Base-by-base conservation (phyloP, 2,113 vertebrate species). In the Formicarius rufipectus region DNA sequence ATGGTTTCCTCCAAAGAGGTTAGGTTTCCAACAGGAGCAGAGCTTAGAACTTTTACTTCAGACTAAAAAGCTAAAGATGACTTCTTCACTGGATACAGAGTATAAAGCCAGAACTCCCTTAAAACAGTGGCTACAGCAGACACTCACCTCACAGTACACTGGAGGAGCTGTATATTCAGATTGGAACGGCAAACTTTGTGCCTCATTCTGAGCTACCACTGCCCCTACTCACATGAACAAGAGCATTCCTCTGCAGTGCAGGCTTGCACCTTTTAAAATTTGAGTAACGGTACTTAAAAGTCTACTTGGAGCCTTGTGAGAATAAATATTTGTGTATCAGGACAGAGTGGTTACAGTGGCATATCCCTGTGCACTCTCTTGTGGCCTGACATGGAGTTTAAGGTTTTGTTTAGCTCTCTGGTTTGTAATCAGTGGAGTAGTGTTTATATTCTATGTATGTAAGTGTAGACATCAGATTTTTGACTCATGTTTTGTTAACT, bases 241-340 rank as follows among this genome's bases (percentile, higher is more conserved):
- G 28, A 12, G 39, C 19, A 79, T 55, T 75, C 7, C 15, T 49
- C 40, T 59, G 52, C 19, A 87, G 35, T 18, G 16, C 21, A 52
- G 37, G 16, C 17, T 73, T 14, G 5, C 21, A 50, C 6, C 9
- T 14, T 58, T 73, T 69, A n/a, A 56, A 83, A 47, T 20, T 12
- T 14, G 21, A 52, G 20, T 33, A 45, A 25, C 0, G 0, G 12
- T 35, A 37, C 14, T 80, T 52, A 1, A 2, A 21, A 62, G 22
- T 4, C 19, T 89, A 0, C 35, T 28, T 18, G 39, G 31, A 67
- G 42, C 19, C 17, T 17, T 37, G 7, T 5, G 50, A 33, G 49
- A 12, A 4, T 13, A 44, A 35, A 1, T 16, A 31, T 9, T 55
- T 60, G 25, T 40, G 1, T 22, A 1, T 18, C 5, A 12, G 17